Evolutionary conservation across 2,113 vertebrate species (phyloP), one percentile per base, ranked within the genome.

Genomic region (Percopsis transmontana): DNA sequence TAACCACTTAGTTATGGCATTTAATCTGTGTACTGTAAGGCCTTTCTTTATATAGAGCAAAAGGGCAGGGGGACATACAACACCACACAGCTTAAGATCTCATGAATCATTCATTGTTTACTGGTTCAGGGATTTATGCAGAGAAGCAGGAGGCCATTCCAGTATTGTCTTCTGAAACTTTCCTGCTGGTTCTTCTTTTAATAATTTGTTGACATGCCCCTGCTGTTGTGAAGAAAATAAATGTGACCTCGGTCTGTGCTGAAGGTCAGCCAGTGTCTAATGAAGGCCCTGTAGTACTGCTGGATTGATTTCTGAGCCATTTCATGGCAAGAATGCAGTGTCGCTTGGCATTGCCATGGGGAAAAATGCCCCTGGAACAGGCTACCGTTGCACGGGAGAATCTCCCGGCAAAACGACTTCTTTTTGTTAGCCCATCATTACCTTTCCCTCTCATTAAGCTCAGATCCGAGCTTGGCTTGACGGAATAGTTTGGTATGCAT

Each of bases 101-200:
- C 58, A 85, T 91, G 80, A 90, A 89, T 89, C 68, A 90, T 91
- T 87, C 77, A 90, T 88, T 88, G 77, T 87, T 89, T 85, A 81
- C 76, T 72, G 55, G 58, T 58, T 58, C 64, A 58, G 75, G 79
- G 78, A 82, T 75, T 82, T 62, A 79, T 75, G 71, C 71, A 71
- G 71, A 72, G 70, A 57, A 80, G 80, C 77, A 73, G 71, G 54
- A 70, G 86, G 81, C 79, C 58, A 39, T 76, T 80, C 57, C 54
- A 24, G 59, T n/a, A 41, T 50, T 66, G 79, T 86, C 54, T 88
- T 58, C 77, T 85, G 50, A 84, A 91, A 81, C 65, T 67, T 79
- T 82, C 83, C 76, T 75, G 70, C 58, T 33, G 45, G 41, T 41
- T 79, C 38, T n/a, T 48, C 45, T 70, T 88, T 79, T 84, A 76